Conservation (phyloP, 2,888 invertebrate genomes). For the Smittia aterrima region DNA sequence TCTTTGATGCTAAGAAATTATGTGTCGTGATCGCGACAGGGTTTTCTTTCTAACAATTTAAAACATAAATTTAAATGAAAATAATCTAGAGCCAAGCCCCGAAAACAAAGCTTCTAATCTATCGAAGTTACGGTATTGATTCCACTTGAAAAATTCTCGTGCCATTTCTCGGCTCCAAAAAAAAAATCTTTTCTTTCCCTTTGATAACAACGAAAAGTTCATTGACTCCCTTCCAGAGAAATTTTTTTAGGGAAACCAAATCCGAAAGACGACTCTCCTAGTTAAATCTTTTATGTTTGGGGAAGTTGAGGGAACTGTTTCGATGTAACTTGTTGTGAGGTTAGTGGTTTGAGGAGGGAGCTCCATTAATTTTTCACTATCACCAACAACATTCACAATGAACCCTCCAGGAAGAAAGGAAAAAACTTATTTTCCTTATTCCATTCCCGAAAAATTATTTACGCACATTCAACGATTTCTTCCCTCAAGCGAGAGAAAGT, state of each 20-base stretch:
- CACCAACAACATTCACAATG: slow-evolving; percentile 24
- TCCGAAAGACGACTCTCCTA: slow-evolving; percentile 5
- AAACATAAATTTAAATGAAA: too few relatives aligned
- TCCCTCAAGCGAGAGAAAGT: neutral
- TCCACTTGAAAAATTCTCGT: neutral
- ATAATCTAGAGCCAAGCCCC: neutral
- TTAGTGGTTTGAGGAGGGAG: slow-evolving; percentile 23
- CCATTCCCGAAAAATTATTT: neutral
- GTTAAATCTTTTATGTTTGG: slow-evolving; percentile 20
- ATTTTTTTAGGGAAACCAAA: neutral
- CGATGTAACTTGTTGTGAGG: slow-evolving; percentile 12
- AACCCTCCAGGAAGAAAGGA: neutral
- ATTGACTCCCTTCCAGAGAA: slow-evolving; percentile 13
- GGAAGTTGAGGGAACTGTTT: neutral
- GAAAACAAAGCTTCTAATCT: neutral
- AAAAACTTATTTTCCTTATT: neutral
- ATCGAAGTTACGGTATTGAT: neutral
- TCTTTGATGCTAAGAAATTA: too few relatives aligned
- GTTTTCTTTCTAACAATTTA: too few relatives aligned
- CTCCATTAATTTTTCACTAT: slow-evolving; percentile 18
- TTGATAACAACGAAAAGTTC: slow-evolving; percentile 34
- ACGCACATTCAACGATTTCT: neutral
- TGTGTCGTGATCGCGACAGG: too few relatives aligned
- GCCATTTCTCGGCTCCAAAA: neutral
- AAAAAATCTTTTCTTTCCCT: neutral